Percentiles rank a stretch among this genome's conserved stretches.
Evolutionary conservation across 2,113 vertebrate genomes (phyloP).

Genomic region (Mesembrinibis cayennensis): DNA sequence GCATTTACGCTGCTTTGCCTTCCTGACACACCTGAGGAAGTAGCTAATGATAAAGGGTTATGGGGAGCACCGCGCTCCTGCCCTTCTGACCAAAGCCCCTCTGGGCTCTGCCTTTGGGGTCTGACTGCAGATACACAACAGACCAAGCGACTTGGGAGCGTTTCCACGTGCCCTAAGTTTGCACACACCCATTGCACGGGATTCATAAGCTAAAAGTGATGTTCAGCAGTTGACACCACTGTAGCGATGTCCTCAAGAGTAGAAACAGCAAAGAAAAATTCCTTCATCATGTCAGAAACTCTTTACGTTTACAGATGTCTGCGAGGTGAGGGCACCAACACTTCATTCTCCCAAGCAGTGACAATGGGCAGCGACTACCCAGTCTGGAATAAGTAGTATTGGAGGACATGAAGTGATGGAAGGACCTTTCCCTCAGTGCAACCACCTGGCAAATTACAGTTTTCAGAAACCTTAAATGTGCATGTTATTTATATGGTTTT

Average conservation of each 20-base stretch:
- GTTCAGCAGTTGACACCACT: fast-evolving
- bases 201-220: fast-evolving
- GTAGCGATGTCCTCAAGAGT: fast-evolving
- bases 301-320: fast-evolving
- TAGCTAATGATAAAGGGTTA: not conserved
- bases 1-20: not conserved
- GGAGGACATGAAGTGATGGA: not conserved
- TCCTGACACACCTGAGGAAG: not conserved
- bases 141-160: fast-evolving
- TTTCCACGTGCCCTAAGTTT: fast-evolving
- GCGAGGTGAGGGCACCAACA: not conserved
- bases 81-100: not conserved
- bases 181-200: fast-evolving
- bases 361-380: not conserved
- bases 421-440: not conserved
- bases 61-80: not conserved
- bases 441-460: not conserved
- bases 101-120: not conserved
- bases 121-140: fast-evolving
- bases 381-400: fast-evolving
- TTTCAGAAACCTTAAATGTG: not conserved
- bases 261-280: not conserved
- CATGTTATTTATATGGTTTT: not conserved
- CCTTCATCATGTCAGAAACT: not conserved
- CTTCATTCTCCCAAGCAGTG: fast-evolving